Evolutionary conservation across 2,797 vertebrate species (phyloP).

Genomic region (Xyrichtys novacula): DNA sequence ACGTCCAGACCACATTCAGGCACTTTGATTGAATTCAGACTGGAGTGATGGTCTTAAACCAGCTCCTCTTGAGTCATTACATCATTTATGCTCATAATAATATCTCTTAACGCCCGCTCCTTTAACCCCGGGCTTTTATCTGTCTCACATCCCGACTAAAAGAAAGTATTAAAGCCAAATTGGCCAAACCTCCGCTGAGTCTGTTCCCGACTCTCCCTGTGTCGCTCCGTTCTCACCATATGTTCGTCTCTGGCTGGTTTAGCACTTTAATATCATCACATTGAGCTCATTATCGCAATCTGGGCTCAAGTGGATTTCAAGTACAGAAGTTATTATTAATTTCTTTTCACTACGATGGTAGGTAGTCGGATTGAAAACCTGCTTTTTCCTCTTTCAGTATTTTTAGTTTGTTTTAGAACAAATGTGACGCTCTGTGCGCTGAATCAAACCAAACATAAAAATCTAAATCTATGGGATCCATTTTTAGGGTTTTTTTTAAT

Average conservation of each 20-base stretch:
- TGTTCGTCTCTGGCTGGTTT: conserved; percentile 20
- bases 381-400: too few relatives aligned
- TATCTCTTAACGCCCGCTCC: not conserved
- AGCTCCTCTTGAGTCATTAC: not conserved
- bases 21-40: not conserved
- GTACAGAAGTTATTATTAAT: not conserved
- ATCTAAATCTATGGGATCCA: too few relatives aligned
- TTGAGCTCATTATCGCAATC: conserved; percentile 14
- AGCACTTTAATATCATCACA: conserved; percentile 11
- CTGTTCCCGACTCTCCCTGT: not conserved
- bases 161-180: not conserved
- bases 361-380: not conserved
- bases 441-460: too few relatives aligned
- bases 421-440: too few relatives aligned
- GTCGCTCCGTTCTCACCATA: conserved; percentile 6
- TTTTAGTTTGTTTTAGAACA: too few relatives aligned
- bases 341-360: not conserved
- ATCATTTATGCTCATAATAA: not conserved
- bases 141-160: not conserved
- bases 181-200: conserved; percentile 1
- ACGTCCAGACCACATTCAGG: not conserved
- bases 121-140: not conserved
- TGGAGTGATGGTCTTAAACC: not conserved
- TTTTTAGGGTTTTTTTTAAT: too few relatives aligned
- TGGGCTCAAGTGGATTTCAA: conserved; percentile 13